phyloP scores from a whole-genome alignment of 2,888 invertebrate genomes.

The Pachliopta kotzebuea region DNA sequence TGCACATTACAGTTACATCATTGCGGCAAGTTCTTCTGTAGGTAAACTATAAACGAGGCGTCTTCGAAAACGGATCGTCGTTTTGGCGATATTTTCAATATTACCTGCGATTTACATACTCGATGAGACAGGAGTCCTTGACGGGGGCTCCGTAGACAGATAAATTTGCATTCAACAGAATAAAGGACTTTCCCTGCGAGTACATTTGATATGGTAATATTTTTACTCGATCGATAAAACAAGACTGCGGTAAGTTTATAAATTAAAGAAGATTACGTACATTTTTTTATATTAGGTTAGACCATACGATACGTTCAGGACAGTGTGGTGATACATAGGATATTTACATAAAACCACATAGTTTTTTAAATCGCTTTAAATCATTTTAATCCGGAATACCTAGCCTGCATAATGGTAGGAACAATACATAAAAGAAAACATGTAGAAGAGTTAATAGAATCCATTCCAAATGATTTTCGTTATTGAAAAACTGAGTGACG shows the following conservation, averaged over 20 bases:
- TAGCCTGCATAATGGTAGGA: too few species aligned
- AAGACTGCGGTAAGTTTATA: not conserved
- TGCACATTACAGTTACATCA: not conserved
- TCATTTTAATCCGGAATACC: too few species aligned
- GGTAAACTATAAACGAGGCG: constrained; percentile 1
- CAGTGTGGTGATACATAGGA: too few species aligned
- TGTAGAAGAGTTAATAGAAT: too few species aligned
- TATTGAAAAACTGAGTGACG: too few species aligned
- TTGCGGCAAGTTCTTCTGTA: not conserved
- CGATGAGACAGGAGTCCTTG: constrained; percentile 55
- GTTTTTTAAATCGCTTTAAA: too few species aligned
- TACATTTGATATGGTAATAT: constrained; percentile 18
- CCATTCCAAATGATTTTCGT: too few species aligned
- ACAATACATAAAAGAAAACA: too few species aligned
- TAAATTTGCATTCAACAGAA: constrained; percentile 52
- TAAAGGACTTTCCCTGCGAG: constrained; percentile 32
- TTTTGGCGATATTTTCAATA: constrained; percentile 63
- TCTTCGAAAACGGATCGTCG: constrained; percentile 29
- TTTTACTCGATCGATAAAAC: constrained; percentile 2
- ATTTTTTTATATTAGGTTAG: too few species aligned
- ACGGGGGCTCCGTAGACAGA: constrained; percentile 45
- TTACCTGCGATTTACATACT: constrained; percentile 66
- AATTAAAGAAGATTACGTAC: too few species aligned
- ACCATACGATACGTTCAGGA: too few species aligned
- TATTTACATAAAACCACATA: too few species aligned